These are phyloP conservation scores for Carcinoscorpius rotundicauda DNA, from an alignment of 1,140 invertebrate genomes.

Conservation along the genomic window DNA sequence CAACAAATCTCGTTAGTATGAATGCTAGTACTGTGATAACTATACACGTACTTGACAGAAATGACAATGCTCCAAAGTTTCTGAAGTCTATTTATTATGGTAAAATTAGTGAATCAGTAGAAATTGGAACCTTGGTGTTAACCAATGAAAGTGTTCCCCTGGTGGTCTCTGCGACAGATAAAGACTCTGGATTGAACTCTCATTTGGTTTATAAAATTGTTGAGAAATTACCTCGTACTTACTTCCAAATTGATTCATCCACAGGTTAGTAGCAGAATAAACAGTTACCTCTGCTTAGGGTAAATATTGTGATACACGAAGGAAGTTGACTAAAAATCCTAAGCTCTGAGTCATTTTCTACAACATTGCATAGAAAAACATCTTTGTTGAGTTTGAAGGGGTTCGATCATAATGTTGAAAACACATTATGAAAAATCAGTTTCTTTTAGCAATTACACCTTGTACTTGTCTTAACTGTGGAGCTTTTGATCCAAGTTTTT, in stretches of 20 bases:
- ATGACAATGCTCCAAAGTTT: slow-evolving; percentile 78
- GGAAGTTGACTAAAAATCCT: background rate
- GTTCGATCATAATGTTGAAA: too few relatives aligned
- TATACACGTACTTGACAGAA: slow-evolving; percentile 39
- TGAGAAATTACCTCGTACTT: slow-evolving; percentile 51
- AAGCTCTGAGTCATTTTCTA: background rate
- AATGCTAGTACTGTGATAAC: slow-evolving; percentile 29
- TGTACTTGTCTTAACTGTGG: too few relatives aligned
- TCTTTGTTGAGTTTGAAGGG: too few relatives aligned
- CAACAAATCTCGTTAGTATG: slow-evolving; percentile 65
- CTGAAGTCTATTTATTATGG: slow-evolving; percentile 51
- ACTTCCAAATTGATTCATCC: slow-evolving; percentile 74
- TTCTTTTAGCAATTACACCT: too few relatives aligned
- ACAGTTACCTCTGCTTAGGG: background rate
- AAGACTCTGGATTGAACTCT: slow-evolving; percentile 67
- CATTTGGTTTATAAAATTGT: slow-evolving; percentile 72
- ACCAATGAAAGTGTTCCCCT: slow-evolving; percentile 48
- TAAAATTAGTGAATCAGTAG: slow-evolving; percentile 54
- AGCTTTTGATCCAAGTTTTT: too few relatives aligned
- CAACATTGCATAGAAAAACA: too few relatives aligned
- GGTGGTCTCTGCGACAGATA: slow-evolving; percentile 61
- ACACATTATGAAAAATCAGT: too few relatives aligned
- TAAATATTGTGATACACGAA: background rate
- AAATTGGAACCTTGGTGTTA: slow-evolving; percentile 55
- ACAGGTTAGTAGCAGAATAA: slow-evolving; percentile 46